Conservation (phyloP, 2,797 vertebrate species). For the Gymnodraco acuticeps region DNA sequence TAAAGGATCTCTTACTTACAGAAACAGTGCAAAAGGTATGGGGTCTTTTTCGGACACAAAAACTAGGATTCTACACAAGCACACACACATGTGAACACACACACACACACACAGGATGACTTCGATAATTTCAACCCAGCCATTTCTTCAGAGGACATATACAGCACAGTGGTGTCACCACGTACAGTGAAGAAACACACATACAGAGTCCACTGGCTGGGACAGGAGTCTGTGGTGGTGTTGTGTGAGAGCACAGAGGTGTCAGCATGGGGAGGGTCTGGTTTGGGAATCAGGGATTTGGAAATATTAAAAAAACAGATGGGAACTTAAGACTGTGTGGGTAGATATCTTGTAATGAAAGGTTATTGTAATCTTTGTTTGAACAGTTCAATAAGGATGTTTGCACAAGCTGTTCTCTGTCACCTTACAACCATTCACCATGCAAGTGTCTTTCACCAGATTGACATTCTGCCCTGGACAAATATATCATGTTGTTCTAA, state of each 20-base stretch:
- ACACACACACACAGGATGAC: too few species aligned
- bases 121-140: constrained; percentile 31
- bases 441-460: background rate
- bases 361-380: background rate
- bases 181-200: background rate
- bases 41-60: too few species aligned
- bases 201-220: constrained; percentile 13
- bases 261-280: constrained; percentile 6
- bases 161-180: constrained; percentile 43
- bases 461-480: background rate
- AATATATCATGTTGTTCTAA: background rate
- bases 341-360: background rate
- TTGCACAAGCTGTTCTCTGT: background rate
- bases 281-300: constrained; percentile 8
- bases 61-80: too few species aligned
- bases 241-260: constrained; percentile 4
- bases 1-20: too few species aligned
- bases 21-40: background rate
- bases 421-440: background rate
- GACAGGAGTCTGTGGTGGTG: constrained; percentile 14
- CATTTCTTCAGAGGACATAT: constrained; percentile 68
- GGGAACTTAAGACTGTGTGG: background rate
- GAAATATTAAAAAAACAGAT: background rate
- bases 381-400: background rate
- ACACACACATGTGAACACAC: too few species aligned